Evolutionary conservation across 2,113 vertebrate genomes (phyloP).

Genomic region (Benitochromis conjunctus): DNA sequence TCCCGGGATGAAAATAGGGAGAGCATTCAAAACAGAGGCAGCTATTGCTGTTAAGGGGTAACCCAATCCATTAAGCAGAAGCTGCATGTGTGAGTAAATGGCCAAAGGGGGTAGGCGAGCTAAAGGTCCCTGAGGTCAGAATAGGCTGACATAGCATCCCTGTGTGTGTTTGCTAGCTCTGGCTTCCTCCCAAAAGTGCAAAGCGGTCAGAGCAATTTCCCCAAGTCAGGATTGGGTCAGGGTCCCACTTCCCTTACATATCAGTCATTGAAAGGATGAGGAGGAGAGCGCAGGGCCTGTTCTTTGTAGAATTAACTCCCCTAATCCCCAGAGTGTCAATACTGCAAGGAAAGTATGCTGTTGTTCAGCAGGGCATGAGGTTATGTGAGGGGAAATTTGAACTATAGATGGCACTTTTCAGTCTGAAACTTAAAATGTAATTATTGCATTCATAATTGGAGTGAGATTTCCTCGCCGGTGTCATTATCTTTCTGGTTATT

Average conservation of each 20-base stretch:
- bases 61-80: constrained; percentile 53
- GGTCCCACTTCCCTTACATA: constrained; percentile 65
- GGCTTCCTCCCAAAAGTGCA: constrained; percentile 68
- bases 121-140: constrained; percentile 59
- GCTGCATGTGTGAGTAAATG: constrained; percentile 40
- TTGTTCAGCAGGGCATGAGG: constrained; percentile 26
- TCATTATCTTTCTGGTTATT: constrained; percentile 49
- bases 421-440: constrained; percentile 31
- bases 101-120: constrained; percentile 38
- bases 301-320: constrained; percentile 62
- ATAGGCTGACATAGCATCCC: constrained; percentile 40
- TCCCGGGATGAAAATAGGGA: constrained; percentile 44
- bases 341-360: constrained; percentile 14
- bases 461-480: constrained; percentile 45
- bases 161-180: constrained; percentile 53
- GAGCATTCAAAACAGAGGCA: constrained; percentile 65
- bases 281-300: constrained; percentile 35
- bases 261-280: constrained; percentile 69
- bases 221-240: constrained; percentile 67
- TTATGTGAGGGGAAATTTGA: constrained; percentile 31
- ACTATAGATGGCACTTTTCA: constrained; percentile 27
- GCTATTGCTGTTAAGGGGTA: constrained; percentile 41
- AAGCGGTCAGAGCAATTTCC: constrained; percentile 76
- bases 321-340: constrained; percentile 40
- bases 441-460: constrained; percentile 51